Conservation (phyloP, 2,888 invertebrate species). For the Ophion obscuratus region DNA sequence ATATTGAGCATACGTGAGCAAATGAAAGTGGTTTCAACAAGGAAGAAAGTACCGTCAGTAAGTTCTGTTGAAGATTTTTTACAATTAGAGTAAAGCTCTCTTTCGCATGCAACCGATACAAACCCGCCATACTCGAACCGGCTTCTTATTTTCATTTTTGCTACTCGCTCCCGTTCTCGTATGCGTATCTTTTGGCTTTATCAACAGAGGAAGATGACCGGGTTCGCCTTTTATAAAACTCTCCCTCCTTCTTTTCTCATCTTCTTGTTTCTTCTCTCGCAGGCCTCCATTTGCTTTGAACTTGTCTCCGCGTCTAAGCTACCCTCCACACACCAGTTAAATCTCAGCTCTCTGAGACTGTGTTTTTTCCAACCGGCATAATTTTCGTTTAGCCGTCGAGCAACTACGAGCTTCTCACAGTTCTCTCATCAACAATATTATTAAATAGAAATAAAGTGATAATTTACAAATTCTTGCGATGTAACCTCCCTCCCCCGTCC, state of each 20-base stretch:
- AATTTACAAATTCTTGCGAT: conserved; percentile 34
- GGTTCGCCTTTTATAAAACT: conserved; percentile 53
- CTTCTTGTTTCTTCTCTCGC: conserved; percentile 46
- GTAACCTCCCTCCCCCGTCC: not conserved
- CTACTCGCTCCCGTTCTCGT: conserved; percentile 22
- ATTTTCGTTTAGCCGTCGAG: conserved; percentile 31
- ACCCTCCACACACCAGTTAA: conserved; percentile 69
- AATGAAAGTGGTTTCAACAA: not conserved
- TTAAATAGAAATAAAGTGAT: conserved; percentile 48
- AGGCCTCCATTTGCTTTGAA: conserved; percentile 62
- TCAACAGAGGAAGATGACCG: conserved; percentile 23
- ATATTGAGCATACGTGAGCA: not conserved
- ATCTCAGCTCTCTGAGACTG: conserved; percentile 71
- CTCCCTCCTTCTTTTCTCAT: conserved; percentile 49
- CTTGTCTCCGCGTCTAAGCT: conserved; percentile 47
- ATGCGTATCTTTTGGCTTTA: conserved; percentile 36
- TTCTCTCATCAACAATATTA: conserved; percentile 21
- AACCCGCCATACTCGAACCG: conserved; percentile 21
- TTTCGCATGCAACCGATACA: conserved; percentile 34
- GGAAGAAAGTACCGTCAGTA: conserved; percentile 19
- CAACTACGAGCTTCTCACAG: conserved; percentile 5
- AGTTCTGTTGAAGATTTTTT: conserved; percentile 24
- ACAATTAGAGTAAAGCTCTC: conserved; percentile 27
- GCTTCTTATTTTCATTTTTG: conserved; percentile 19
- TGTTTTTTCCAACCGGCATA: conserved; percentile 35